Evolutionary conservation across 2,888 invertebrate species (phyloP).

Genomic region (Cylindroiulus punctatus): DNA sequence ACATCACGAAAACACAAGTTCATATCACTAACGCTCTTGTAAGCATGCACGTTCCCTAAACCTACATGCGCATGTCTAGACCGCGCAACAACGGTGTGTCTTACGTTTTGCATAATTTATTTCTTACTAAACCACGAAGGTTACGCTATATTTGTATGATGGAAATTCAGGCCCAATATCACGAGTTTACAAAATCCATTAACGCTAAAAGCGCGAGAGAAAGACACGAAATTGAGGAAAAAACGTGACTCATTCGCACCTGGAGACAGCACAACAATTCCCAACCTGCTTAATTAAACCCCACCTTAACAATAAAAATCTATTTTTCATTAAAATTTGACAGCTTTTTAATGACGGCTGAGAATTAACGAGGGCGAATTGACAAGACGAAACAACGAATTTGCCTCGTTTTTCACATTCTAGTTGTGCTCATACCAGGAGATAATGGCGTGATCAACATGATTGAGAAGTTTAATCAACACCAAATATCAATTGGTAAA

Average conservation of each 20-base stretch:
- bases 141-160: neutral
- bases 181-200: constrained; percentile 14
- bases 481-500: no score
- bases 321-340: neutral
- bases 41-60: no score
- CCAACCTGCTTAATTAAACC: neutral
- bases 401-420: neutral
- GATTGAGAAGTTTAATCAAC: no score
- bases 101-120: no score
- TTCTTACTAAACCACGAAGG: neutral
- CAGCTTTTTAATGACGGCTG: neutral
- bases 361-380: neutral
- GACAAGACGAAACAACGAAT: neutral
- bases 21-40: no score
- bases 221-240: constrained; percentile 8
- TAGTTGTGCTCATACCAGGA: neutral
- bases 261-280: neutral
- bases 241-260: constrained; percentile 29
- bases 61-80: no score
- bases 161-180: constrained; percentile 19
- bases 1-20: no score
- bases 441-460: no score
- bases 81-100: no score
- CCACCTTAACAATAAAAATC: neutral
- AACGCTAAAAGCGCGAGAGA: constrained; percentile 7